Evolutionary conservation across 2,797 vertebrate genomes (phyloP).

Genomic region (Pempheris klunzingeri): DNA sequence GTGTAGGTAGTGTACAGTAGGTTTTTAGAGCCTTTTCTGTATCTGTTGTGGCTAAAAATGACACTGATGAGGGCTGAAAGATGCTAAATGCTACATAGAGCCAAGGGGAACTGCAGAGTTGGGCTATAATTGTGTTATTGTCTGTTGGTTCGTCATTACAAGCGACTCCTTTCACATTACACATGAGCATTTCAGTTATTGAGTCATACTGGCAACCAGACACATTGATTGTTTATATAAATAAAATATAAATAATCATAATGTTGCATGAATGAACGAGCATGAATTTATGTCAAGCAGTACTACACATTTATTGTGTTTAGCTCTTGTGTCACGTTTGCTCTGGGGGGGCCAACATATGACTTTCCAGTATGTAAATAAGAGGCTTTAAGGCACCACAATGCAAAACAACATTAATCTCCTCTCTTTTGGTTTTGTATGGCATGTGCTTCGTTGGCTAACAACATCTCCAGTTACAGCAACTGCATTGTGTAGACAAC

Average conservation of each 20-base stretch:
- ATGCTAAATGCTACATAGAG: too few species aligned
- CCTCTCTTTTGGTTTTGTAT: not conserved
- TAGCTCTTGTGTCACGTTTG: not conserved
- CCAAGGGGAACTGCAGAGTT: not conserved
- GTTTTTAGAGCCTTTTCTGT: too few species aligned
- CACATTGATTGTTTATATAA: too few species aligned
- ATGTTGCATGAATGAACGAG: too few species aligned
- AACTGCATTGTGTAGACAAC: not conserved
- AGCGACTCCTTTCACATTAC: not conserved
- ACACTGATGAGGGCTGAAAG: too few species aligned
- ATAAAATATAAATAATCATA: too few species aligned
- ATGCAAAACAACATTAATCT: slow-evolving; percentile 1
- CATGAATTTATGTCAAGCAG: not conserved
- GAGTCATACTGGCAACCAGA: too few species aligned
- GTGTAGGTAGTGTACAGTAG: too few species aligned
- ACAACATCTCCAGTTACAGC: not conserved
- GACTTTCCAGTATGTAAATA: slow-evolving; percentile 5
- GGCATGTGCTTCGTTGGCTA: not conserved
- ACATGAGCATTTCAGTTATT: too few species aligned
- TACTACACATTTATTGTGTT: not conserved
- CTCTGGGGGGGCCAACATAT: not conserved
- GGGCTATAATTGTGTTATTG: not conserved
- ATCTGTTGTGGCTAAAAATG: too few species aligned
- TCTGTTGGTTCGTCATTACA: too few species aligned
- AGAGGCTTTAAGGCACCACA: not conserved